phyloP scores from a whole-genome alignment of 1,140 invertebrate genomes.

The Calliphora vicina region DNA sequence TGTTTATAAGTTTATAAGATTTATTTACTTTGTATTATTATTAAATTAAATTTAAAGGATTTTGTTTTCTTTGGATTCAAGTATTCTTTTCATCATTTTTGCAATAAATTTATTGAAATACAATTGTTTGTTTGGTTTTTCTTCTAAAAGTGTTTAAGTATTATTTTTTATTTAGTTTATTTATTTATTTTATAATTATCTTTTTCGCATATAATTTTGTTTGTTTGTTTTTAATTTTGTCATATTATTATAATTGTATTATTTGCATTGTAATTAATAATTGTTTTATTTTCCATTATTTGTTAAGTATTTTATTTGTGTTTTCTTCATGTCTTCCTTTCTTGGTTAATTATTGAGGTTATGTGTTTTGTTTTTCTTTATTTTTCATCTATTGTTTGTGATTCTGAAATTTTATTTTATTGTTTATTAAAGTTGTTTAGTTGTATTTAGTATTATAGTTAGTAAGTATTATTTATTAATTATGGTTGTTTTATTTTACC shows the following conservation, averaged over 20 bases:
- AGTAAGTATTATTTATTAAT: not conserved
- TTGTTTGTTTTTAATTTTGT: slow-evolving; percentile 5
- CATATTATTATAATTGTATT: slow-evolving; percentile 22
- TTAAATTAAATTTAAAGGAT: not conserved
- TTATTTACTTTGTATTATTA: slow-evolving; percentile 2
- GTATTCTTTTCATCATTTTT: not conserved
- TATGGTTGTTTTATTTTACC: slow-evolving; percentile 21
- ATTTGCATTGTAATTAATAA: slow-evolving; percentile 23
- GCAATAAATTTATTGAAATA: slow-evolving; percentile 27
- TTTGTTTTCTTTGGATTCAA: not conserved
- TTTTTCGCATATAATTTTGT: slow-evolving; percentile 20
- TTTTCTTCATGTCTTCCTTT: slow-evolving; percentile 17
- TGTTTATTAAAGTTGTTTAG: not conserved
- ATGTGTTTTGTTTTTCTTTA: not conserved
- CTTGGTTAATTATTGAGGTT: not conserved
- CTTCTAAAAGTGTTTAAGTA: slow-evolving; percentile 14
- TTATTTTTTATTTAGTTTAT: too few species aligned
- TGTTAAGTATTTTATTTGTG: slow-evolving; percentile 21
- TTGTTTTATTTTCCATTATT: slow-evolving; percentile 27
- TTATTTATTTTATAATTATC: too few species aligned
- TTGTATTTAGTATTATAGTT: not conserved
- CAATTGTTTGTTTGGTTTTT: not conserved
- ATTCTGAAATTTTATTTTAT: not conserved
- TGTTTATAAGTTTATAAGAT: slow-evolving; percentile 2
- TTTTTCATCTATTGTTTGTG: too few species aligned